A percentile compares a stretch with the other conserved stretches of the same genome.
Conservation (phyloP, 2,797 vertebrate species). For the Micrastur ruficollis region DNA sequence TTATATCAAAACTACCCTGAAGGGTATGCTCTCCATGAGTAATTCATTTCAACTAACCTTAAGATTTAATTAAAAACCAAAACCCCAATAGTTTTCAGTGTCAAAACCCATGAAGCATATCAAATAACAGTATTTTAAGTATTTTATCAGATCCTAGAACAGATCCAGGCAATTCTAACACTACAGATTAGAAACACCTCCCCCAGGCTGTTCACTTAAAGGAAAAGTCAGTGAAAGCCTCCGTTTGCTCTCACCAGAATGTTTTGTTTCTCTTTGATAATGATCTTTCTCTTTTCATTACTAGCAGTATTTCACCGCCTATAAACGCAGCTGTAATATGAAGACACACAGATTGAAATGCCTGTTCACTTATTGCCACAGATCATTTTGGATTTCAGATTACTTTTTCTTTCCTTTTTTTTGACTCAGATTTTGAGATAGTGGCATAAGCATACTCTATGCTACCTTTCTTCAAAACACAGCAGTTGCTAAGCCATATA, state of each 20-base stretch:
- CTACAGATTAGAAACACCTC: neutral
- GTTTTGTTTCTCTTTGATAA: neutral
- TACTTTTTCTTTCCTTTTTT: neutral
- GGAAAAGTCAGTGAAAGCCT: neutral
- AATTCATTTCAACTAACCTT: neutral
- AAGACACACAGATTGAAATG: neutral
- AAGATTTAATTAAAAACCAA: neutral
- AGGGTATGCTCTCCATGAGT: rapidly evolving
- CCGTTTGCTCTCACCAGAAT: neutral
- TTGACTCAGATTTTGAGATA: neutral
- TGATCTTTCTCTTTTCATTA: neutral
- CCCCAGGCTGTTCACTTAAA: neutral
- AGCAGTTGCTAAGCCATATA: neutral
- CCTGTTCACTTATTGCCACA: neutral
- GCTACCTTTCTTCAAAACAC: neutral
- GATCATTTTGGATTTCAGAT: rapidly evolving
- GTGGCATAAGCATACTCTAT: neutral
- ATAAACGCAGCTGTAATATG: neutral
- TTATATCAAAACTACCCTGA: neutral
- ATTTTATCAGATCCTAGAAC: neutral
- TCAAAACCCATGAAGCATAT: neutral
- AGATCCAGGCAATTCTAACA: neutral
- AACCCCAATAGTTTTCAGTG: neutral
- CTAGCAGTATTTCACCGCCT: neutral
- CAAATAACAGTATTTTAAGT: neutral